Evolutionary conservation across 2,113 vertebrate genomes (phyloP).

Genomic region (Cygnus buccinator): DNA sequence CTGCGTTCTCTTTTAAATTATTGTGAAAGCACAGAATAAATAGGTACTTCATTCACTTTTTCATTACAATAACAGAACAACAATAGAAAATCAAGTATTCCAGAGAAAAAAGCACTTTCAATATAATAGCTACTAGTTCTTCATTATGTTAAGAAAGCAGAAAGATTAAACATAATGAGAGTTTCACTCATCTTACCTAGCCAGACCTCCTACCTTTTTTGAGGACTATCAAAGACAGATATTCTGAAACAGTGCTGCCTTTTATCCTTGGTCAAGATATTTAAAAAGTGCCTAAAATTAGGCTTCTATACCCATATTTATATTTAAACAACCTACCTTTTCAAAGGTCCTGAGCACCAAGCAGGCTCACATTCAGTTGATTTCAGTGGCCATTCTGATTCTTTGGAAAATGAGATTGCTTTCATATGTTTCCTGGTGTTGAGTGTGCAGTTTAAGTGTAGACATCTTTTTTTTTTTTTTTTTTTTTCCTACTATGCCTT

Average conservation of each 20-base stretch:
- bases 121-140: constrained; percentile 49
- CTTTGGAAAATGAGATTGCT: constrained; percentile 45
- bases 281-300: constrained; percentile 44
- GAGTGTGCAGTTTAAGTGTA: constrained; percentile 30
- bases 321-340: constrained; percentile 55
- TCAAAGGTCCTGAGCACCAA: constrained; percentile 37
- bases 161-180: constrained; percentile 65
- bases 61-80: constrained; percentile 41
- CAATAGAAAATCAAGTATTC: constrained; percentile 58
- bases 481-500: not conserved
- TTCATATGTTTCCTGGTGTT: constrained; percentile 35
- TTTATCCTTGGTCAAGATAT: constrained; percentile 54
- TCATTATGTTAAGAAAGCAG: constrained; percentile 59
- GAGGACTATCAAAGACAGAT: constrained; percentile 48
- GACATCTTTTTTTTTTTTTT: not conserved
- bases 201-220: constrained; percentile 70
- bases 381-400: constrained; percentile 23
- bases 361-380: constrained; percentile 5
- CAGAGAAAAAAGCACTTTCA: constrained; percentile 48
- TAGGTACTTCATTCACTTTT: constrained; percentile 55
- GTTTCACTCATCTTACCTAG: constrained; percentile 41
- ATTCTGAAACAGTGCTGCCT: constrained; percentile 51
- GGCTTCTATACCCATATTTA: constrained; percentile 49
- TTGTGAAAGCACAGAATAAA: constrained; percentile 61
- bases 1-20: constrained; percentile 60